Base-by-base conservation (phyloP, 2,888 invertebrate genomes). In the Bellardia bayeri region DNA sequence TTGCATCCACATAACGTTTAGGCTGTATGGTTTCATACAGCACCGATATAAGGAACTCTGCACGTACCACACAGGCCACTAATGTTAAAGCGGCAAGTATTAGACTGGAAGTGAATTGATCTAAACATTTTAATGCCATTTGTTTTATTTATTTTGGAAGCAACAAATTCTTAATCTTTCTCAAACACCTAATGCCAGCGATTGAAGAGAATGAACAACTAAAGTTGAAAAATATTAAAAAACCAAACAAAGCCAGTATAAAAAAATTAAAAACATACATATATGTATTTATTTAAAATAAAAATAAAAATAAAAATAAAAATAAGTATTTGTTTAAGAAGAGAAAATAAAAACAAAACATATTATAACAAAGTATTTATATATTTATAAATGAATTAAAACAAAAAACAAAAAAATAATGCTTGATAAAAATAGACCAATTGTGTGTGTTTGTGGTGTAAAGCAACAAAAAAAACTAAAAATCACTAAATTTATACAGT, bases 91-190 rank as follows among this genome's bases (percentile, higher is more conserved):
- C 7, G 37, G 75, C 82, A 30, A 82, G 49, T 40, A 82, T 40
- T 49, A 82, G 8, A 58, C 66, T 68, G 0, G 40, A 58, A 37
- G 56, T 75, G 30, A 51, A 68, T 30, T 68, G 37, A 75, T 82
- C 30, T 23, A 75, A 82, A 58, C 82, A 75, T 75, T 61, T 75
- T 30, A 68, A 30, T 71, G 51, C 71, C 49, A 80, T 80, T 61
- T 51, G 4, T 45, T 80, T 69, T 51, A 0, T 33, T 30, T 14
- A 23, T 69, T 7, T 58, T 66, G 54, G 54, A 37, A 45, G 45
- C 8, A 9, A 74, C 58, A 58, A 61, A 23, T 2, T 23, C 11
- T 56, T 16, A 37, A 63, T 13, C 3, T 61, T n/a, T 7, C 11
- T 37, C 37, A 69, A 58, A 49, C 37, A 71, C 61, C 61, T 49